A percentile compares a stretch with the other conserved stretches of the same genome.
These are phyloP conservation scores for Stylophora pistillata DNA, from an alignment of 64 coral and sea anemone species.

Conservation along the genomic window DNA sequence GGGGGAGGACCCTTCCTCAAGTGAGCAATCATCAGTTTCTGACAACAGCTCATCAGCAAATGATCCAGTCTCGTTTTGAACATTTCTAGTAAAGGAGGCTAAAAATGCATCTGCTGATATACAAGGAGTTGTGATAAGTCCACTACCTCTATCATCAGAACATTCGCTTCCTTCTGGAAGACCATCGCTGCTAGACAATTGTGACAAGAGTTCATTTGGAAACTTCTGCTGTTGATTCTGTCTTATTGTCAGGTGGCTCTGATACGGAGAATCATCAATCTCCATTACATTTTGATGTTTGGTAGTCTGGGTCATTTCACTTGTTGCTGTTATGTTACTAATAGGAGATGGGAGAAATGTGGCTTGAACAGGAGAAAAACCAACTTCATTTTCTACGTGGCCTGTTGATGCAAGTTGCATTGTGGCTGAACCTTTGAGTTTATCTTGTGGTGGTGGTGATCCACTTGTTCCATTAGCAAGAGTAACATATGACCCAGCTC, in stretches of 20 bases:
- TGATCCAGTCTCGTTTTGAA: not conserved
- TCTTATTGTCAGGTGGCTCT: not conserved
- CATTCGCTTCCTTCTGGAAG: too few species aligned
- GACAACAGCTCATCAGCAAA: not conserved
- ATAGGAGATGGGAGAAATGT: not conserved
- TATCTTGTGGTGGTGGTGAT: not conserved
- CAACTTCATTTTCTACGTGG: too few species aligned
- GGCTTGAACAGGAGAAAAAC: not conserved
- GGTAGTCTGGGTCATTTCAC: not conserved
- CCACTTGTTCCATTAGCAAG: not conserved
- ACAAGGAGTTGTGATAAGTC: not conserved
- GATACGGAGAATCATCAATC: not conserved
- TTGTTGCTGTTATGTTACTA: too few species aligned
- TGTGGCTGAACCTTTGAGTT: not conserved
- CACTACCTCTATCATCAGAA: not conserved
- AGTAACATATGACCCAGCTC: not conserved
- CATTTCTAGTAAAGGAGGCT: not conserved
- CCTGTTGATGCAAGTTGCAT: not conserved
- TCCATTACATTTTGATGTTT: not conserved
- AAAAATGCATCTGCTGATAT: slow-evolving; percentile 6
- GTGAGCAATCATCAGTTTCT: not conserved
- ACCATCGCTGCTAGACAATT: too few species aligned
- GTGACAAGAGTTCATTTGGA: too few species aligned
- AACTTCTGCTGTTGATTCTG: not conserved
- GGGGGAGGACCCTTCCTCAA: not conserved